Evolutionary conservation across 2,888 invertebrate genomes (phyloP).

Genomic region (Pemphredon lugubris): DNA sequence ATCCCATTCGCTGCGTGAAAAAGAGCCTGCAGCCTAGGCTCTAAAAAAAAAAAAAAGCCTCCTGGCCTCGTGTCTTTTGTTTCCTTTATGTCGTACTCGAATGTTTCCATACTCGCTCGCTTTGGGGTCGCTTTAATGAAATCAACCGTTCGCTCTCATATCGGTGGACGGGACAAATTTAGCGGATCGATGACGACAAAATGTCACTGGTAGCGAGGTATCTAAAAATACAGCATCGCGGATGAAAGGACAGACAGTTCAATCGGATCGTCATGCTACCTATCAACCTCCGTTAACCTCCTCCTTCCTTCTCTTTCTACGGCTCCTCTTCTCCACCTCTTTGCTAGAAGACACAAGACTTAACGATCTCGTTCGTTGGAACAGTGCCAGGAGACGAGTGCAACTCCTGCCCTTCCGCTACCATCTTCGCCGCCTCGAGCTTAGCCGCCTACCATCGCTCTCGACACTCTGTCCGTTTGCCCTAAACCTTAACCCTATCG

Average conservation of each 20-base stretch:
- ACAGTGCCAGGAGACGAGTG: constrained; percentile 31
- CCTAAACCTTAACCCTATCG: background rate
- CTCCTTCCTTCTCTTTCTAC: constrained; percentile 21
- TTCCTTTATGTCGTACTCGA: background rate
- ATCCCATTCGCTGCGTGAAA: background rate
- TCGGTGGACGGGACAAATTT: background rate
- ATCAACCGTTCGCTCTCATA: background rate
- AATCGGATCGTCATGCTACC: constrained; percentile 53
- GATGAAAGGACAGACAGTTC: constrained; percentile 56
- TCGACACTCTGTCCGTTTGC: background rate
- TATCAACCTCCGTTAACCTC: constrained; percentile 55
- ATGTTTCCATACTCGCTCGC: too few relatives aligned
- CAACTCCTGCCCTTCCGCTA: constrained; percentile 29
- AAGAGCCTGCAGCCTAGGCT: background rate
- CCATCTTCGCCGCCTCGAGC: constrained; percentile 5
- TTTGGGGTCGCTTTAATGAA: background rate
- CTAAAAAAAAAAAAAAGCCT: background rate
- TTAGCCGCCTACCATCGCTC: background rate
- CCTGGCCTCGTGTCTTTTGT: background rate
- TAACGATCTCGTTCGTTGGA: constrained; percentile 54
- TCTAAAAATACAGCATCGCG: constrained; percentile 52
- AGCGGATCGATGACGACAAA: constrained; percentile 34
- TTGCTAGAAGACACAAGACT: constrained; percentile 41
- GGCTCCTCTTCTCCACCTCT: constrained; percentile 35
- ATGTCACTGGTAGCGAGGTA: constrained; percentile 39